A percentile compares a stretch with the other conserved stretches of the same genome.
Conservation (phyloP, 1,140 invertebrate genomes). For the Coelopa frigida region DNA sequence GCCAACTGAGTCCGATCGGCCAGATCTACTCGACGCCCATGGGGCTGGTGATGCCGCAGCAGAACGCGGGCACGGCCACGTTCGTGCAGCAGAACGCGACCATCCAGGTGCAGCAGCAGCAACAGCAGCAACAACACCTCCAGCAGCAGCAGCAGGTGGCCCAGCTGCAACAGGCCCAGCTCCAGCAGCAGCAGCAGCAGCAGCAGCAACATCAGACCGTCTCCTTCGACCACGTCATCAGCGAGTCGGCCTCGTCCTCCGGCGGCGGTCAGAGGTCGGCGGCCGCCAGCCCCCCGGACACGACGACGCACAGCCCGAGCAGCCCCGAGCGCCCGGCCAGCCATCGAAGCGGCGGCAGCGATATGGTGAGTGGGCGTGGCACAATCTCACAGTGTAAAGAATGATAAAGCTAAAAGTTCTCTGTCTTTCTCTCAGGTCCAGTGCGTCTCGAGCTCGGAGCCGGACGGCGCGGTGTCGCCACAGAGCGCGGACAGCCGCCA, state of each 20-base stretch:
- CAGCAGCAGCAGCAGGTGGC: slow-evolving; percentile 36
- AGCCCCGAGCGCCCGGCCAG: slow-evolving; percentile 40
- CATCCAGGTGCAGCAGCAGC: slow-evolving; percentile 61
- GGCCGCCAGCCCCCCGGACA: slow-evolving; percentile 59
- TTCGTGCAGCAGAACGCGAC: slow-evolving; percentile 57
- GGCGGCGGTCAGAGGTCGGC: slow-evolving; percentile 43
- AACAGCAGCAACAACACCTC: slow-evolving; percentile 50
- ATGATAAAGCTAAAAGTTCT: not conserved
- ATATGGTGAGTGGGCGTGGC: slow-evolving; percentile 29
- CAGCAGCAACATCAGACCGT: slow-evolving; percentile 16
- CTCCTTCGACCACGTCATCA: slow-evolving; percentile 1
- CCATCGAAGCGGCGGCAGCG: slow-evolving; percentile 41
- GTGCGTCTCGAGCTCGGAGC: slow-evolving; percentile 76
- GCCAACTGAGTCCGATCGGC: slow-evolving; percentile 64
- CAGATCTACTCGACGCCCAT: slow-evolving; percentile 69
- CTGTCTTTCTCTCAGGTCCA: slow-evolving; percentile 57
- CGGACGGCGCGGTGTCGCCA: slow-evolving; percentile 53
- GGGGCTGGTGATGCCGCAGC: slow-evolving; percentile 61
- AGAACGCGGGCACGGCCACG: slow-evolving; percentile 40
- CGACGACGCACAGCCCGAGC: slow-evolving; percentile 68
- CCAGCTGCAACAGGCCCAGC: slow-evolving; percentile 38
- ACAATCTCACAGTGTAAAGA: not conserved
- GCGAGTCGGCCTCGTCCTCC: not conserved
- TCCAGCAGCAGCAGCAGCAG: slow-evolving; percentile 49
- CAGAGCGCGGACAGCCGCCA: slow-evolving; percentile 35